Evolutionary conservation across 1,140 invertebrate genomes (phyloP).

Genomic region (Neomicropteryx cornuta): DNA sequence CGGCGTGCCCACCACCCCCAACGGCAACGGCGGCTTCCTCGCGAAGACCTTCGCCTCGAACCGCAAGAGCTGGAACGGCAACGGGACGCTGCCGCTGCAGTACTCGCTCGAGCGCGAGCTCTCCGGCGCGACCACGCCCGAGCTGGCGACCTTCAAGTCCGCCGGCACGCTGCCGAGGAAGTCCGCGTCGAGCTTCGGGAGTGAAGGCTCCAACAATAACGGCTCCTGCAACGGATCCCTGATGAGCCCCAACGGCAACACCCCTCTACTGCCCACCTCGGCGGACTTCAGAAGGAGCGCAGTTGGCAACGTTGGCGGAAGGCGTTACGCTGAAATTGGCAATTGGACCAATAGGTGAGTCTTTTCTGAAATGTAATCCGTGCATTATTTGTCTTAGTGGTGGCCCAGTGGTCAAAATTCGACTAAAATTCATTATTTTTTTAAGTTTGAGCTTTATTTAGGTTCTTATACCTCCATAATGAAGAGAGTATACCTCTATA

Average conservation of each 20-base stretch:
- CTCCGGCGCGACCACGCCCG: conserved; percentile 19
- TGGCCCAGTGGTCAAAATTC: too few species aligned
- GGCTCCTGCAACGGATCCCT: conserved; percentile 24
- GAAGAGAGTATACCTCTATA: too few species aligned
- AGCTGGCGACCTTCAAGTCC: conserved; percentile 35
- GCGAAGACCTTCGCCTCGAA: conserved; percentile 37
- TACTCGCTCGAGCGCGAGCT: conserved; percentile 22
- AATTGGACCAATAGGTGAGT: conserved; percentile 40
- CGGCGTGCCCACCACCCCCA: conserved; percentile 28
- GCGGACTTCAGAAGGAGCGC: conserved; percentile 39
- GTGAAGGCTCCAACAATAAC: conserved; percentile 5
- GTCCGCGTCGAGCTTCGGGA: conserved; percentile 35
- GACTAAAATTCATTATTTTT: too few species aligned
- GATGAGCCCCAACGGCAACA: conserved; percentile 40
- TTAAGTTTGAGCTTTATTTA: too few species aligned
- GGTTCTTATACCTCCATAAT: too few species aligned
- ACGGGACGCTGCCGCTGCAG: conserved; percentile 36
- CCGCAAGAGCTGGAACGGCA: conserved; percentile 41
- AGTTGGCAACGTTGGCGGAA: conserved; percentile 28
- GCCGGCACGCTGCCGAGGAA: conserved; percentile 36
- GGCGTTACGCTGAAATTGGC: conserved; percentile 40
- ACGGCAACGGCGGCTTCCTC: conserved; percentile 30
- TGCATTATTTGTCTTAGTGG: too few species aligned
- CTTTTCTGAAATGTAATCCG: too few species aligned
- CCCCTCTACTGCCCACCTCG: conserved; percentile 32